phyloP scores from a whole-genome alignment of 2,888 invertebrate genomes.

The Drosophila neutralis region DNA sequence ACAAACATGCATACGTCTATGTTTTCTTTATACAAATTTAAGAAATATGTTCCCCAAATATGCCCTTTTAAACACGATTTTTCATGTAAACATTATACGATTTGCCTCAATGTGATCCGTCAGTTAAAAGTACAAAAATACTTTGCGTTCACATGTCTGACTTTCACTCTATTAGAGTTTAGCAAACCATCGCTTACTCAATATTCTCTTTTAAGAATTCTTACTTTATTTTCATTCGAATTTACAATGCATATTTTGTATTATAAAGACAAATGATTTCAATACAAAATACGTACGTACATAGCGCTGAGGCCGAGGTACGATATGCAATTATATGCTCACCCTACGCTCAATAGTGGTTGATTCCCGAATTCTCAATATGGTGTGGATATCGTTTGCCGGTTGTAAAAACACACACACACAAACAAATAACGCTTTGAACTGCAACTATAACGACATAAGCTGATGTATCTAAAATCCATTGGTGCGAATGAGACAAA shows the following conservation, averaged over 20 bases:
- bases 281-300: background rate
- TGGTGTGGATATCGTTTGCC: constrained; percentile 31
- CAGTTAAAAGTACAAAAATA: background rate
- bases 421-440: constrained; percentile 5
- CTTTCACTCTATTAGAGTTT: background rate
- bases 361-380: constrained; percentile 18
- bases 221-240: background rate
- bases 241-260: background rate
- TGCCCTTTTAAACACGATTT: background rate
- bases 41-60: background rate
- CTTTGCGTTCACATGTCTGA: background rate
- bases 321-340: background rate
- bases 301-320: background rate
- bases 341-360: constrained; percentile 1
- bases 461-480: constrained; percentile 6
- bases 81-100: background rate
- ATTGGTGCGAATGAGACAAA: constrained; percentile 45
- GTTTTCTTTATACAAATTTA: background rate
- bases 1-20: background rate
- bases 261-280: background rate
- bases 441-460: constrained; percentile 16
- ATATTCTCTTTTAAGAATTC: background rate
- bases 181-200: background rate
- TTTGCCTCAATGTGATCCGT: background rate
- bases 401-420: constrained; percentile 23